phyloP scores from a whole-genome alignment of 1,140 invertebrate species.

The Andricus grossulariae region DNA sequence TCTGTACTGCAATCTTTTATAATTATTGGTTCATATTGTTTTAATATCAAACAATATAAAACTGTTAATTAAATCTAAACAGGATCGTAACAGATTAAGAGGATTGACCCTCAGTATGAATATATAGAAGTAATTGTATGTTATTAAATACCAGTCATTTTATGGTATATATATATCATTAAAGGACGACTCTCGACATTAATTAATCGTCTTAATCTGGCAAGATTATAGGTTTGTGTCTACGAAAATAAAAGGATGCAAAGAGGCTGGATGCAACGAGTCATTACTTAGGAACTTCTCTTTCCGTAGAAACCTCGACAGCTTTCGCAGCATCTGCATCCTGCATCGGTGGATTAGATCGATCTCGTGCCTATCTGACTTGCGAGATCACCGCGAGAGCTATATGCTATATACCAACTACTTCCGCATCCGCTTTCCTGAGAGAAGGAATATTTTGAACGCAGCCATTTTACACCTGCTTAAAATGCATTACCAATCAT shows the following conservation, averaged over 20 bases:
- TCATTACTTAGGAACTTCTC: conserved; percentile 42
- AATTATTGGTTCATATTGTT: too few relatives aligned
- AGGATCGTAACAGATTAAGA: too few relatives aligned
- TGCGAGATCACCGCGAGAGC: conserved; percentile 46
- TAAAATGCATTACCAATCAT: conserved; percentile 23
- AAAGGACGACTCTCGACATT: too few relatives aligned
- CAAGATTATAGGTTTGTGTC: too few relatives aligned
- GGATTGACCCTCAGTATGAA: too few relatives aligned
- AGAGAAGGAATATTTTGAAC: conserved; percentile 53
- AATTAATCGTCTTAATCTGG: too few relatives aligned
- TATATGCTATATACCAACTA: conserved; percentile 37
- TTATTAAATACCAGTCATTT: too few relatives aligned
- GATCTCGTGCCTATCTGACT: conserved; percentile 39
- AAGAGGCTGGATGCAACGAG: conserved; percentile 5
- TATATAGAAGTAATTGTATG: too few relatives aligned
- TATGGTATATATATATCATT: too few relatives aligned
- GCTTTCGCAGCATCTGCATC: conserved; percentile 62
- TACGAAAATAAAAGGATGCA: neutral
- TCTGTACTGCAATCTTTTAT: too few relatives aligned
- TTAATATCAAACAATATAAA: too few relatives aligned
- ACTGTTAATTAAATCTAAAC: too few relatives aligned
- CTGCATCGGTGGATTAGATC: conserved; percentile 55
- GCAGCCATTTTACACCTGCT: conserved; percentile 48
- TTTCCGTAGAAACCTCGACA: conserved; percentile 58
- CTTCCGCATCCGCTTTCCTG: conserved; percentile 63